Base-by-base conservation (phyloP, 1,140 invertebrate genomes). In the Drosophila auraria region DNA sequence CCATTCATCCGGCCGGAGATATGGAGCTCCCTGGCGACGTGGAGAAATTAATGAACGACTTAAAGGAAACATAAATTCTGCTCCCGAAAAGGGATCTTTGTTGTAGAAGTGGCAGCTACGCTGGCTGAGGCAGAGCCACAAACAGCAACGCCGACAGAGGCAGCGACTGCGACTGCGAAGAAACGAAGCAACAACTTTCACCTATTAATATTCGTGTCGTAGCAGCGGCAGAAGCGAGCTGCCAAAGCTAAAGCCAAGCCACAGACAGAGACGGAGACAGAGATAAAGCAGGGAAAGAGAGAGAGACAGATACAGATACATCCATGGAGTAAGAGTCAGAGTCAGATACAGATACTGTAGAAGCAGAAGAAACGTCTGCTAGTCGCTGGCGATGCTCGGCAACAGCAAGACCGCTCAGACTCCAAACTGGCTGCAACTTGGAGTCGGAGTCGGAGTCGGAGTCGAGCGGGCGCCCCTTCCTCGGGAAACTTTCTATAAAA, bases 151-250 rank as follows among this genome's bases (percentile, higher is more conserved):
- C n/a, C 11, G 44, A 25, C 62, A 65, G 47, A 47, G 17, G 44
- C 54, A 63, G 51, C 42, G 40, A 60, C 47, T 51, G 57, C 42
- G 58, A 40, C 45, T 40, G 49, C 65, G 66, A 62, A 75, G 81
- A 62, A 77, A 80, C 65, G 81, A 87, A 87, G 82, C 87, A 91
- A 92, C 87, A 92, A 92, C 91, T 92, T 92, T 92, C 91, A 92
- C 91, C 91, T 92, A 92, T 92, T 92, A 92, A 92, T 92, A 92
- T 92, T 92, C 91, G 91, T 91, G 73, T 87, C 87, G 84, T 78
- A 84, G 73, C 63, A 78, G 56, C 75, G 71, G 66, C 79, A 83
- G 79, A 80, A 82, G 80, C 83, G 63, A 83, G 62, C 75, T 57
- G 80, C 49, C 69, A 61, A 40, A 57, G 54, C 54, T 40, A 57